Evolutionary conservation across 2,888 invertebrate species (phyloP), one percentile per base, ranked within the genome.

Genomic region (Hypolimnas misippus): DNA sequence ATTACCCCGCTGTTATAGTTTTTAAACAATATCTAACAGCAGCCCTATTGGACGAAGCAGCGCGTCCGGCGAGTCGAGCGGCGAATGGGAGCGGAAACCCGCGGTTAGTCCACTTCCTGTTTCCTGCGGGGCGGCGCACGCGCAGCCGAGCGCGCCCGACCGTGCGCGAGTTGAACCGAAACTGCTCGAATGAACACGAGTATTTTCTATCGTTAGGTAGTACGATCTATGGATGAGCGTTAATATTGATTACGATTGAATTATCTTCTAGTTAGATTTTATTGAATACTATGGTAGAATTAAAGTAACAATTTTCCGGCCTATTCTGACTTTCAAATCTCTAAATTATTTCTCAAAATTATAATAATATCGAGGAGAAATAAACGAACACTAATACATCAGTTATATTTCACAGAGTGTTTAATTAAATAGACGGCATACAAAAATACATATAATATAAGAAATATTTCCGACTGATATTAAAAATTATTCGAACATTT

Each of bases 101-200:
- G 91, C 90, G 92, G 92, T 92, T 92, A 92, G 87, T 90, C 88
- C 89, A 92, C 92, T 92, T 92, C 92, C 92, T 90, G 92, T 91
- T 90, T 92, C 92, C 92, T 90, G 91, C 86, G 83, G 89, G 87
- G 89, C 83, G 82, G 74, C 84, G 87, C 82, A 79, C 86, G 85
- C 85, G 84, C 87, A 82, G 73, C 83, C 87, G 84, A 84, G 77
- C 81, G 79, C 76, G 76, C 81, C 79, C 86, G 83, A 81, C 70
- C 74, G 73, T 70, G 65, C 70, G 75, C 86, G 84, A 81, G 50
- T 51, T 17, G 21, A 40, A 49, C 62, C 65, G 65, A 60, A 35
- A 31, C 16, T 56, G 38, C 52, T 62, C 55, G 55, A 56, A 51
- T 63, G 63, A 31, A 54, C 51, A 61, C 60, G 51, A 19, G 14